Evolutionary conservation across 2,797 vertebrate genomes (phyloP).

Genomic region (Sparidentex hasta): DNA sequence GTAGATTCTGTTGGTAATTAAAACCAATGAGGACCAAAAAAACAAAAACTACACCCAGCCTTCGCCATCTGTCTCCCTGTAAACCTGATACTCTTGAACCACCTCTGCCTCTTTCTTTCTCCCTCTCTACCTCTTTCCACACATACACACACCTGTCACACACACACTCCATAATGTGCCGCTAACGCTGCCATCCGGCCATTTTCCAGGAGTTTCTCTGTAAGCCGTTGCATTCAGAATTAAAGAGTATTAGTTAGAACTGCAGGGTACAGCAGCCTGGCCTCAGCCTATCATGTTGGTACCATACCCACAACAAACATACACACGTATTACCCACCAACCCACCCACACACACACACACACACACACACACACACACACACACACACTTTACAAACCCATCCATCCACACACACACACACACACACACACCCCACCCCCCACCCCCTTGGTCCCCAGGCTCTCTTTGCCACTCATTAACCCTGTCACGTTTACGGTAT

Average conservation of each 20-base stretch:
- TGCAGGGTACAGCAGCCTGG: conserved; percentile 56
- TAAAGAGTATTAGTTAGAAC: conserved; percentile 70
- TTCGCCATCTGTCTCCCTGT: conserved; percentile 74
- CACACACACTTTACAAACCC: neutral
- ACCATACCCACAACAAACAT: conserved; percentile 54
- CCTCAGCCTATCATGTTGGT: conserved; percentile 63
- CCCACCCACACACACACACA: conserved; percentile 11
- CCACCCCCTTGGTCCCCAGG: conserved; percentile 75
- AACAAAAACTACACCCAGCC: conserved; percentile 57
- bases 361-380: conserved; percentile 1
- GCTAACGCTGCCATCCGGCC: conserved; percentile 45
- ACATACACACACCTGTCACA: conserved; percentile 34
- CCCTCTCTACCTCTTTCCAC: conserved; percentile 21
- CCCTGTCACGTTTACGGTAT: conserved; percentile 86
- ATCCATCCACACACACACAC: conserved; percentile 4
- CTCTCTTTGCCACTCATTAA: conserved; percentile 87
- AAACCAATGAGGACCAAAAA: conserved; percentile 58
- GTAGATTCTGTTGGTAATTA: conserved; percentile 57
- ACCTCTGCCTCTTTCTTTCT: conserved; percentile 49
- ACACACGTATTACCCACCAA: conserved; percentile 49
- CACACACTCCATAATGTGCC: conserved; percentile 17
- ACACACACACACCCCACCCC: neutral
- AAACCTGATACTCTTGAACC: conserved; percentile 67
- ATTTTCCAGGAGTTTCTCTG: conserved; percentile 50
- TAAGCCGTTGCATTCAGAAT: conserved; percentile 59